Base-by-base conservation (phyloP, 2,113 vertebrate species). In the Heloderma charlesbogerti region DNA sequence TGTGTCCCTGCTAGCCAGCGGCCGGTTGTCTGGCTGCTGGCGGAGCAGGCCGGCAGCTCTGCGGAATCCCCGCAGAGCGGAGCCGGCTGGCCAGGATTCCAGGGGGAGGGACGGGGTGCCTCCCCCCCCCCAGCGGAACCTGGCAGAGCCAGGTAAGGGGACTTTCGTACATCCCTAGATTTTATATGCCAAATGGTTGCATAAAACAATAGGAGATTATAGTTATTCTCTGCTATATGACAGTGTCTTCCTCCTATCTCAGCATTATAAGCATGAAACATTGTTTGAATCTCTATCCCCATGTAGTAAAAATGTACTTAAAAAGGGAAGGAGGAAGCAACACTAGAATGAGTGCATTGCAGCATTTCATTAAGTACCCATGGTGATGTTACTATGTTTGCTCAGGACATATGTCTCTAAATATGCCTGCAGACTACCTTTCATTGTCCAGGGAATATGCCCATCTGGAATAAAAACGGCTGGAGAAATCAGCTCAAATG, bases 241-340 rank as follows among this genome's bases (percentile, higher is more conserved):
- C 4, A 37, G 1, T 60, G 0, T 0, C 31, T 67, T 66, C 51
- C 31, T 1, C 0, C 18, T 37, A 60, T 34, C 0, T 3, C 51
- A 74, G 0, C 43, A 6, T 60, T n/a, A 18, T 2, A 1, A 69
- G 86, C 48, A 0, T 12, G 16, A 72, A 66, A 51, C 27, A n/a
- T 31, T 20, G 22, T 43, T 69, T 74, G 6, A 34, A 48, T 34
- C 7, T 71, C 63, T 3, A 48, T 34, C 12, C 25, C 2, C 31
- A 1, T 72, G 69, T 40, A 90, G 80, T 10, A 78, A 12, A 90
- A 57, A 29, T 60, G 20, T 8, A 82, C 60, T 0, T n/a, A 66
- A 69, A n/a, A 40, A 80, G 3, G 13, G 29, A 57, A 1, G 22
- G 16, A 89, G 8, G 20, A 88, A 71, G 45, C 66, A 40, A 40